Evolutionary conservation across 2,113 vertebrate genomes (phyloP).

Genomic region (Cyprinodon brontotheroides): DNA sequence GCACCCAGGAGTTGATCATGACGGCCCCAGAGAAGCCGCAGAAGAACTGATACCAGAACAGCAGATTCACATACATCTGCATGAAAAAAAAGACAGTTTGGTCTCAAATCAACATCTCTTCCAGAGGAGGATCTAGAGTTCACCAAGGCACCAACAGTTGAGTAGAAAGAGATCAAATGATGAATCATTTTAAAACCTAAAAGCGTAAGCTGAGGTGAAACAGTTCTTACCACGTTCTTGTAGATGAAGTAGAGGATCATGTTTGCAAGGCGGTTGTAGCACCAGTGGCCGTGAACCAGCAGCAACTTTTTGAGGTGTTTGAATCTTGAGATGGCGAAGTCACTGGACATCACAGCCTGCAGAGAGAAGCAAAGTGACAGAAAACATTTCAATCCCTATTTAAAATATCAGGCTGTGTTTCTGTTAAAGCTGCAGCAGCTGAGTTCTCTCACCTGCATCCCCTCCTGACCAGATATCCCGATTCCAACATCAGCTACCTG

Average conservation of each 20-base stretch:
- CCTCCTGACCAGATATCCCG: conserved; percentile 96
- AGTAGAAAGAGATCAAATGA: too few relatives aligned
- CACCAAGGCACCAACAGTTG: neutral
- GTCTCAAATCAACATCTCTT: neutral
- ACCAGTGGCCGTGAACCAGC: conserved; percentile 94
- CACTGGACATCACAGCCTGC: conserved; percentile 97
- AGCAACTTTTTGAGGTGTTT: conserved; percentile 91
- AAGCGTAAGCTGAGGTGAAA: neutral
- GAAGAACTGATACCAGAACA: conserved; percentile 99
- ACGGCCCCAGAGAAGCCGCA: conserved; percentile 92
- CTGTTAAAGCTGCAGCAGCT: neutral
- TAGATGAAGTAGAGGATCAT: conserved; percentile 97
- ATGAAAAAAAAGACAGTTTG: neutral
- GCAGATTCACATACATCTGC: conserved; percentile 87
- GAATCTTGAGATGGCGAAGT: conserved; percentile 93
- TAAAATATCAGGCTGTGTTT: neutral
- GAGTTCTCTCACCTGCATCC: conserved; percentile 86
- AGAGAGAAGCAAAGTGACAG: conserved; percentile 33
- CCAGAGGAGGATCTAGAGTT: neutral
- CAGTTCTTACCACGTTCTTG: conserved; percentile 91
- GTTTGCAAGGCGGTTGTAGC: conserved; percentile 88
- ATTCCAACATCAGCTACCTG: conserved; percentile 92
- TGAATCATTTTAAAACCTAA: too few relatives aligned
- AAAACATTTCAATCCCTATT: neutral
- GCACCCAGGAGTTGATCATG: conserved; percentile 95